Evolutionary conservation across 2,888 invertebrate genomes (phyloP).

Genomic region (Melikaiella ostensackeni): DNA sequence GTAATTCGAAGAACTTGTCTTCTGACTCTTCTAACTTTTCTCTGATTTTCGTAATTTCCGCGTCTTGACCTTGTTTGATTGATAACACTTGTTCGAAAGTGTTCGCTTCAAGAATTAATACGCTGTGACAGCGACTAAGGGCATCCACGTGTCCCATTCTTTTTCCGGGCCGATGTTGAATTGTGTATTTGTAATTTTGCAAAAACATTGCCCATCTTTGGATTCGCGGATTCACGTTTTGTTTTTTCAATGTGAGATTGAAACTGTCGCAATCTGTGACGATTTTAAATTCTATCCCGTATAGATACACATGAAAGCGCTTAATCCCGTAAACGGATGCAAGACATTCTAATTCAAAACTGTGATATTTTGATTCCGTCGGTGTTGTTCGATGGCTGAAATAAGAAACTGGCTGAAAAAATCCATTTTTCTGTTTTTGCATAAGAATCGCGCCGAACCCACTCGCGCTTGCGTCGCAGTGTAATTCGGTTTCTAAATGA

Average conservation of each 20-base stretch:
- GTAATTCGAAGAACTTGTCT: neutral
- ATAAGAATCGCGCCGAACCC: conserved; percentile 66
- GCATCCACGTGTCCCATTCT: conserved; percentile 49
- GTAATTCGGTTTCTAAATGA: too few relatives aligned
- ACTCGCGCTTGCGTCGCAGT: conserved; percentile 45
- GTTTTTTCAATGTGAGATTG: conserved; percentile 57
- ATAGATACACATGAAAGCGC: conserved; percentile 59
- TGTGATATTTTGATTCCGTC: conserved; percentile 47
- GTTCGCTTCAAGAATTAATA: conserved; percentile 49
- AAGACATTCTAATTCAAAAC: conserved; percentile 64
- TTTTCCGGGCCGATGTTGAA: conserved; percentile 44
- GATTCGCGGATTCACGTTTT: conserved; percentile 62
- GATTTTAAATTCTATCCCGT: conserved; percentile 59
- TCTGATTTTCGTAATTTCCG: too few relatives aligned
- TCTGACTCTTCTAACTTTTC: too few relatives aligned
- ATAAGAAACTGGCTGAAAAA: conserved; percentile 59
- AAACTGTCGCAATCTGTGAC: conserved; percentile 65
- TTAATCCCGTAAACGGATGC: conserved; percentile 54
- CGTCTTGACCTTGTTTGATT: too few relatives aligned
- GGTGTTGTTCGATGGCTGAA: conserved; percentile 62
- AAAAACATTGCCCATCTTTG: conserved; percentile 58
- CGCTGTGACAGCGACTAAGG: conserved; percentile 47
- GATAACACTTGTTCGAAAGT: conserved; percentile 49
- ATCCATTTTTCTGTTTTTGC: conserved; percentile 59
- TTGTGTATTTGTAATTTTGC: conserved; percentile 52